Evolutionary conservation across 2,113 vertebrate genomes (phyloP), one percentile per base, ranked within the genome.

Genomic region (Psittacula cyanocephala): DNA sequence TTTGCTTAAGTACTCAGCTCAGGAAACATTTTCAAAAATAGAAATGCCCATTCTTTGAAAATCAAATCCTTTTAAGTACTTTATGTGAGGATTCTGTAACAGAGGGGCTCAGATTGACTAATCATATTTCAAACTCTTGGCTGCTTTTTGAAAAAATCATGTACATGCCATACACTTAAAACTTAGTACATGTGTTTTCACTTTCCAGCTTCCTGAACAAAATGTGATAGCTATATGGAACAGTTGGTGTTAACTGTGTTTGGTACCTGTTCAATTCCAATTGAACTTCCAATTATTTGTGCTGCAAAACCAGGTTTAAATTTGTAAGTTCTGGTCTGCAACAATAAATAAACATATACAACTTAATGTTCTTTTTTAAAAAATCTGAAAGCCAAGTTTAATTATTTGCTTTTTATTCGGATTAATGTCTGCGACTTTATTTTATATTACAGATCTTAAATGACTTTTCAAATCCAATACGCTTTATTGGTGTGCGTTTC

Each of bases 191-290:
- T 90, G 17, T 93, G 81, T 94, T 93, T 95, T 94, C 75, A 95
- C 63, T 95, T 95, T 77, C 17, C 37, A 63, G 28, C 79, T 89
- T 95, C 93, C 87, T 95, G 81, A 94, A 63, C 52, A 94, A 80
- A 94, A 85, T 80, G 78, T 65, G 71, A 80, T 93, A 89, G 75
- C 49, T 82, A 29, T 89, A 16, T 89, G 78, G 75, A 94, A 57
- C 75, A 64, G 49, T 80, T 95, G 53, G 53, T 76, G 84, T 92
- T 88, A 82, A 74, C 46, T 80, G 0, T 69, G n/a, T 77, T 95
- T 92, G 74, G 35, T 93, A 87, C 88, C 70, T 93, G 71, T 82
- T 89, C 71, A 80, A 14, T 81, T 91, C 49, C 77, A 86, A 2
- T 57, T 92, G 82, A 89, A 74, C 15, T 69, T 89, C 27, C 31